Evolutionary conservation across 2,888 invertebrate species (phyloP), one percentile per base, ranked within the genome.

Genomic region (Agrochola lychnidis): DNA sequence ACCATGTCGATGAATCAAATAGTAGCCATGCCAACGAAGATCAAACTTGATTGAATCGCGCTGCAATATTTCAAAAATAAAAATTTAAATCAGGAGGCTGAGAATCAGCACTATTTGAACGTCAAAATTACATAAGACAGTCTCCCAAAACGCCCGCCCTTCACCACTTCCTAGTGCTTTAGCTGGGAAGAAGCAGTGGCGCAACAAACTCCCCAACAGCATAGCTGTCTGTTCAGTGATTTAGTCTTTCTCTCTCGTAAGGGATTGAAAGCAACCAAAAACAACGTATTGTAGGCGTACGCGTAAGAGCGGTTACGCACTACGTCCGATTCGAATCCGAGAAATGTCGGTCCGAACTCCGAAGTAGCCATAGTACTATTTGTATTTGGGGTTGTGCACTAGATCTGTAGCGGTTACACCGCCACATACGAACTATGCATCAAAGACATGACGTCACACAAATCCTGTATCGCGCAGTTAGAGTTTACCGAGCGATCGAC

Each of bases 1-100:
- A 67, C 59, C 7, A 25, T 53, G 51, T 56, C 68, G 10, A 19
- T 76, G 42, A 66, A 79, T 56, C 40, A 66, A 61, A 73, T 61
- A 6, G 19, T 14, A 30, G 51, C 5, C 22, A 19, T 70, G n/a
- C 2, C 2, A 30, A 53, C 4, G n/a, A 22, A 77, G 12, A 30
- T 22, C 42, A 40, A 36, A 4, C 19, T 36, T 53, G 10, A 77
- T 69, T 69, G 16, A 76, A 36, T 64, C 2, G 0, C 1, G 7
- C 22, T 40, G 19, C 1, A 25, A 40, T 72, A n/a, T 53, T 22
- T 25, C 0, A 19, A 45, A 48, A 48, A 64, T 19, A 14, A 14
- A 42, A 12, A 30, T 30, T 30, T 2, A 30, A 30, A 30, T 30
- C 2, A 30, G n/a, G n/a, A n/a, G n/a, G n/a, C n/a, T 63, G 25